A percentile compares a stretch with the other conserved stretches of the same genome.
These are phyloP conservation scores for Hyperopisus bebe DNA, from an alignment of 2,113 vertebrate genomes.

Conservation along the genomic window DNA sequence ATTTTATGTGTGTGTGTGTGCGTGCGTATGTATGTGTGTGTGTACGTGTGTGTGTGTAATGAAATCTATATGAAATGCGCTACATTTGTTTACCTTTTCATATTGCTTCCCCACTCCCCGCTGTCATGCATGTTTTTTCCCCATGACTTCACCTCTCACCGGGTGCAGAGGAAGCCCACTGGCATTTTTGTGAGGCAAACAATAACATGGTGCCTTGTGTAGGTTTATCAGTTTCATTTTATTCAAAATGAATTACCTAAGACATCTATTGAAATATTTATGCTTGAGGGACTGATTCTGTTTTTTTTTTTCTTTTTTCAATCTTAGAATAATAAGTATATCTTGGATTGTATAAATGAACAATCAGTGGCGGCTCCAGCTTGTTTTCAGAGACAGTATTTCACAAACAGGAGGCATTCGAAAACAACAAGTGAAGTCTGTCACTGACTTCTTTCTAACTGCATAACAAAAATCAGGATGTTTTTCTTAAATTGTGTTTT, in stretches of 20 bases:
- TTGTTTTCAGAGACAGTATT: background rate
- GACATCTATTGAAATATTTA: background rate
- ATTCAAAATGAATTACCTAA: background rate
- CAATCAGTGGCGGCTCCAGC: background rate
- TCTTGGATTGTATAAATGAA: background rate
- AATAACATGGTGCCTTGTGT: background rate
- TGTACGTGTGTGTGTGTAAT: no score
- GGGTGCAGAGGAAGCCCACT: background rate
- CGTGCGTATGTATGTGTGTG: no score
- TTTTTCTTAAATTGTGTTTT: background rate
- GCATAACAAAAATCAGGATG: background rate
- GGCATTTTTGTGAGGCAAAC: background rate
- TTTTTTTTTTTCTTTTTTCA: background rate
- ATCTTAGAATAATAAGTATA: background rate
- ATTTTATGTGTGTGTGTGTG: background rate
- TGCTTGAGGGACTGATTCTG: background rate
- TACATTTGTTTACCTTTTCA: background rate
- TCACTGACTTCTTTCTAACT: background rate
- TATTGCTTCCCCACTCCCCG: background rate
- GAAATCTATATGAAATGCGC: no score
- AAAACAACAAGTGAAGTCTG: background rate
- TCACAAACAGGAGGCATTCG: background rate
- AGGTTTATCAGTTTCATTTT: background rate
- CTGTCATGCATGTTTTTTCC: background rate
- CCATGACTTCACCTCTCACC: background rate